Evolutionary conservation across 1,140 invertebrate species (phyloP).

Genomic region (Caenorhabditis briggsae): DNA sequence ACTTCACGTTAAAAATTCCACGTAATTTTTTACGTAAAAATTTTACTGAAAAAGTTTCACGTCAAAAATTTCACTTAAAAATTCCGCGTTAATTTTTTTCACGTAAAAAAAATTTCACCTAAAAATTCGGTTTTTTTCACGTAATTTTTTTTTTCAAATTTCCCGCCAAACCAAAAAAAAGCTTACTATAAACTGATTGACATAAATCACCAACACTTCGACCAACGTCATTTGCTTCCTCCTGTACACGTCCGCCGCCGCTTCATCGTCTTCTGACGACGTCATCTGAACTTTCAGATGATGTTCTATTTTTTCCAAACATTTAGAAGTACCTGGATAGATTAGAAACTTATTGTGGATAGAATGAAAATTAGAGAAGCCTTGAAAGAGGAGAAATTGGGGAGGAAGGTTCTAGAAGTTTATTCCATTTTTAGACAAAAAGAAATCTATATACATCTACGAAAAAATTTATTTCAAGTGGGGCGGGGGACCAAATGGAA

Average conservation of each 20-base stretch:
- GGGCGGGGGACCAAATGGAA: too few relatives aligned
- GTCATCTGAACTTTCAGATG: not conserved
- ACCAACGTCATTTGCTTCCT: not conserved
- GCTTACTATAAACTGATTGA: not conserved
- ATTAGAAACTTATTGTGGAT: too few relatives aligned
- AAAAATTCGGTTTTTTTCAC: too few relatives aligned
- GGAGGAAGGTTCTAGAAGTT: not conserved
- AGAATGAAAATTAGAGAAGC: not conserved
- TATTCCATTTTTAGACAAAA: not conserved
- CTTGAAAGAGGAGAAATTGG: not conserved
- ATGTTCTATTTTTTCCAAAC: not conserved
- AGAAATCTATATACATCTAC: not conserved
- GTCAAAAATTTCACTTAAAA: too few relatives aligned
- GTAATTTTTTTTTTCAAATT: too few relatives aligned
- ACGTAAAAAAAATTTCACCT: too few relatives aligned
- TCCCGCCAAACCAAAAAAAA: too few relatives aligned
- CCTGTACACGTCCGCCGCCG: conserved; percentile 32
- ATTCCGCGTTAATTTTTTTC: too few relatives aligned
- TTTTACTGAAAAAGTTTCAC: too few relatives aligned
- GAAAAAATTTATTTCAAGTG: not conserved
- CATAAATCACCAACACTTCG: not conserved
- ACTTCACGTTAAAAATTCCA: too few relatives aligned
- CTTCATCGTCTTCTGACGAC: conserved; percentile 6
- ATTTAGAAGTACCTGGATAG: not conserved
- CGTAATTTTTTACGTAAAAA: too few relatives aligned